Conservation (phyloP, 1,140 invertebrate genomes). For the Drosophila repleta region DNA sequence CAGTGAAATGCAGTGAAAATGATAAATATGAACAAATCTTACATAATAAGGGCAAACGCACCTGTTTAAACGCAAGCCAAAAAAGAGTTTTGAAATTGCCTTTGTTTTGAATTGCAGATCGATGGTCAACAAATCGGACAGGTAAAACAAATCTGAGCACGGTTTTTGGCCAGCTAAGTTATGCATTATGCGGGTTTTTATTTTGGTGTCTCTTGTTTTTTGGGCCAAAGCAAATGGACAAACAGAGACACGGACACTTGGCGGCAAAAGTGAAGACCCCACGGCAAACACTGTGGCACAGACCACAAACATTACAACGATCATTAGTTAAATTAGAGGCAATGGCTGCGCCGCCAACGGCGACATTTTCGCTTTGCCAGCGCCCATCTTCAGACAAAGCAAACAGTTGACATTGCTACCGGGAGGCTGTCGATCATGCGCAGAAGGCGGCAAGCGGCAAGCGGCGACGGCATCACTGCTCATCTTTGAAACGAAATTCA, state of each 20-base stretch:
- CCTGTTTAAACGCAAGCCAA: constrained; percentile 60
- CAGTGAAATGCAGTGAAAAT: no score
- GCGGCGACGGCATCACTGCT: constrained; percentile 39
- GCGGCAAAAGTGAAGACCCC: constrained; percentile 72
- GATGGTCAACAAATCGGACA: constrained; percentile 38
- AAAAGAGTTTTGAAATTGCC: constrained; percentile 48
- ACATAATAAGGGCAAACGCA: constrained; percentile 16
- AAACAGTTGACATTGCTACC: constrained; percentile 71
- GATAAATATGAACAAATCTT: neutral
- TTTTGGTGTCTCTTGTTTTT: constrained; percentile 31
- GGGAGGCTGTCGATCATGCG: constrained; percentile 76
- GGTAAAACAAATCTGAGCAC: constrained; percentile 44
- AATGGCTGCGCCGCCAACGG: constrained; percentile 19
- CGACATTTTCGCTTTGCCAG: constrained; percentile 24
- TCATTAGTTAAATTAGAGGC: constrained; percentile 81
- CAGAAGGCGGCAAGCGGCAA: constrained; percentile 38
- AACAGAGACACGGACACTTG: constrained; percentile 73
- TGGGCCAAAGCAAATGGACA: constrained; percentile 65
- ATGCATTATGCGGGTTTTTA: constrained; percentile 15
- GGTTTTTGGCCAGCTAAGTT: constrained; percentile 35
- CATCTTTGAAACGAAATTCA: constrained; percentile 79
- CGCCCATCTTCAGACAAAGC: constrained; percentile 30
- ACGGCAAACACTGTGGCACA: constrained; percentile 60
- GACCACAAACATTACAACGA: constrained; percentile 79
- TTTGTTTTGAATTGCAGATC: constrained; percentile 55